phyloP scores from a whole-genome alignment of 1,140 invertebrate genomes.

The Cotesia typhae region DNA sequence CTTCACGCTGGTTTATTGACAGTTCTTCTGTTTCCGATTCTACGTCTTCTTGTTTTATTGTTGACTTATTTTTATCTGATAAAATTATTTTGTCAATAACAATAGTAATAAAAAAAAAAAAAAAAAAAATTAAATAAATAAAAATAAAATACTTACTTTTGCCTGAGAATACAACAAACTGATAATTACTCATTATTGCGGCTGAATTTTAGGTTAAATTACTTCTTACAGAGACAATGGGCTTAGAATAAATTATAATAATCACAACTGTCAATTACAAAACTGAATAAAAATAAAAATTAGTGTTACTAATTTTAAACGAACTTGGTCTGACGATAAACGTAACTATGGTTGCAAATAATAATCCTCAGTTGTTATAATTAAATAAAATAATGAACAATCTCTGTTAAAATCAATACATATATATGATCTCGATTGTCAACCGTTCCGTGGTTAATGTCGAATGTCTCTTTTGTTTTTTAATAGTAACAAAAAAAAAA shows the following conservation, averaged over 20 bases:
- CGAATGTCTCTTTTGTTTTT: constrained; percentile 38
- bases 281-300: no score
- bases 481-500: neutral
- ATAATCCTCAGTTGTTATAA: neutral
- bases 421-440: constrained; percentile 30
- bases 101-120: neutral
- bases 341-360: neutral
- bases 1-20: neutral
- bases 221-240: neutral
- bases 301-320: no score
- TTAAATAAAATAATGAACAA: neutral
- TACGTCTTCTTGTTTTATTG: neutral
- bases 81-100: neutral
- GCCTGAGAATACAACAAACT: constrained; percentile 31
- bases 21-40: neutral
- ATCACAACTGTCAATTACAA: neutral
- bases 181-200: constrained; percentile 36
- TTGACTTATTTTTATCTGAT: neutral
- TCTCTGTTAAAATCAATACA: neutral
- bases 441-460: constrained; percentile 39
- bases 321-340: constrained; percentile 11
- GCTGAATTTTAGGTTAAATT: neutral
- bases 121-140: neutral
- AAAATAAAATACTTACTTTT: constrained; percentile 25
- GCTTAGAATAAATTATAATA: neutral